phyloP scores from a whole-genome alignment of 2,888 invertebrate genomes.

The Scaptomyza flava region DNA sequence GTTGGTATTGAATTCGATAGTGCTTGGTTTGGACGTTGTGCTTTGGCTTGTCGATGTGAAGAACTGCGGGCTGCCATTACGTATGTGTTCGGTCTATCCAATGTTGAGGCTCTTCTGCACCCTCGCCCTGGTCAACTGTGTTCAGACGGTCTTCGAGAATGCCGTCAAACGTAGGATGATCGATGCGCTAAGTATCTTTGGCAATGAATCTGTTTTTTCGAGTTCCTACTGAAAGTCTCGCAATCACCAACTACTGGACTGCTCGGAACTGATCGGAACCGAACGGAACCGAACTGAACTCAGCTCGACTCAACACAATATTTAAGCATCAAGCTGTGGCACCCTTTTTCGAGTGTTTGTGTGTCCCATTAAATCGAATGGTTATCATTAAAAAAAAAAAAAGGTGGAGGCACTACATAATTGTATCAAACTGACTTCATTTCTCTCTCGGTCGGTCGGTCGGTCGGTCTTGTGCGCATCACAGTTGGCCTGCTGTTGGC shows the following conservation, averaged over 20 bases:
- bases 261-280: not conserved
- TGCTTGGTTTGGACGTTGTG: constrained; percentile 22
- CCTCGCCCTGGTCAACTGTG: constrained; percentile 37
- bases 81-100: not conserved
- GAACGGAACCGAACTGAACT: not conserved
- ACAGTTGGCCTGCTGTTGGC: not conserved
- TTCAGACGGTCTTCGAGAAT: constrained; percentile 35
- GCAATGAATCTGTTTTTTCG: not conserved
- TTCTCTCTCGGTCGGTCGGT: not conserved
- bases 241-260: not conserved
- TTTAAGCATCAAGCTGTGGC: constrained; percentile 11
- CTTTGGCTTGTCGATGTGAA: constrained; percentile 25
- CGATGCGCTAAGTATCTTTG: constrained; percentile 19
- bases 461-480: not conserved
- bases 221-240: not conserved
- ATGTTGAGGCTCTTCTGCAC: constrained; percentile 19
- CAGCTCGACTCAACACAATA: not conserved
- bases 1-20: constrained; percentile 22
- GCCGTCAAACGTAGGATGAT: constrained; percentile 15
- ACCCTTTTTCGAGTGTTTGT: constrained; percentile 9
- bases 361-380: constrained; percentile 44
- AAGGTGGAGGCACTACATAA: constrained; percentile 45
- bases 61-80: not conserved
- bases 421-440: constrained; percentile 42
- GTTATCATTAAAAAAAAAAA: constrained; percentile 65